Conservation (phyloP, 2,797 vertebrate species). For the Helostoma temminkii region DNA sequence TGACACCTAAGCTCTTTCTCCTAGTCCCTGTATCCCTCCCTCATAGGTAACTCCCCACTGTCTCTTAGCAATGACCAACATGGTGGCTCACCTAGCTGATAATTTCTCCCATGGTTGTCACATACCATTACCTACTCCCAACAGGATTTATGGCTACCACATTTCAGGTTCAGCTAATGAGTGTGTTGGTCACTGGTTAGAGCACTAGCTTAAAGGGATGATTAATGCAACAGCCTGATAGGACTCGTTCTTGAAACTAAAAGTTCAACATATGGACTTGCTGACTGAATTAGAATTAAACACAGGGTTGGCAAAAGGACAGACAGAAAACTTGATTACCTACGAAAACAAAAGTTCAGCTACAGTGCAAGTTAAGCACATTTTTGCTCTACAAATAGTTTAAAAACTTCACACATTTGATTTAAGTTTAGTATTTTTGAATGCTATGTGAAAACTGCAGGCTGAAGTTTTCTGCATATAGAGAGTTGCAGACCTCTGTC, state of each 20-base stretch:
- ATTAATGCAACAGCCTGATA: conserved; percentile 76
- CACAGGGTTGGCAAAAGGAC: conserved; percentile 44
- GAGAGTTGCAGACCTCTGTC: conserved; percentile 52
- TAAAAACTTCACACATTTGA: conserved; percentile 48
- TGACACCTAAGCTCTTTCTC: conserved; percentile 62
- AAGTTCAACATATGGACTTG: conserved; percentile 52
- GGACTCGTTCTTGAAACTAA: conserved; percentile 49
- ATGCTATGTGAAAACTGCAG: conserved; percentile 49
- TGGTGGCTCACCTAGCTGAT: conserved; percentile 76
- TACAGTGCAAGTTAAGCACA: background rate
- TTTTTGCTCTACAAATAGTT: conserved; percentile 34
- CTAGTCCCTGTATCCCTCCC: conserved; percentile 16
- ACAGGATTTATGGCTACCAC: conserved; percentile 75
- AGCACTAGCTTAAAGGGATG: conserved; percentile 62
- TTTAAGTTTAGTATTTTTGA: conserved; percentile 50
- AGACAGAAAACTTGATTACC: conserved; percentile 45
- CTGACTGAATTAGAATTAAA: conserved; percentile 70
- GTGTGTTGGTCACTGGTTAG: conserved; percentile 70
- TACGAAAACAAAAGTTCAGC: conserved; percentile 39
- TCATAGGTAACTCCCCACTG: conserved; percentile 75
- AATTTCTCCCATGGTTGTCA: conserved; percentile 74
- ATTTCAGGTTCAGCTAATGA: conserved; percentile 76
- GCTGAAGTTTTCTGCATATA: conserved; percentile 58
- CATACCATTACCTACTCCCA: conserved; percentile 61
- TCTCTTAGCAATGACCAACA: conserved; percentile 86